Base-by-base conservation (phyloP, 2,797 vertebrate species). In the Labeo calbasu region DNA sequence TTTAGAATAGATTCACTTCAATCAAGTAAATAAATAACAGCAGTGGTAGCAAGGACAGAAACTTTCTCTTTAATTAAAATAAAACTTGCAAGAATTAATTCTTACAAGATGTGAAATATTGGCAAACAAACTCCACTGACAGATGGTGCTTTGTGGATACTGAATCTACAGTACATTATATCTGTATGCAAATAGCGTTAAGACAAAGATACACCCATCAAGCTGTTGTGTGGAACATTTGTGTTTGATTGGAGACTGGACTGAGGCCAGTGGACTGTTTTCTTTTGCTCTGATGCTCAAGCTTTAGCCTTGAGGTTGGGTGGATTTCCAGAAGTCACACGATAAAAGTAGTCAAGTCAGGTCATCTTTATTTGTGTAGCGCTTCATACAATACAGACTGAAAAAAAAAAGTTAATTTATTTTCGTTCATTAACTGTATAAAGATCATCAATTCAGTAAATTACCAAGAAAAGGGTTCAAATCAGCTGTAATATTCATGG, bases 281-380 rank as follows among this genome's bases (percentile, higher is more conserved):
- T 78, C 70, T 86, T 48, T 81, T 77, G 48, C 59, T 77, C 75
- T 84, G 19, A 77, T 61, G 61, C 46, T 82, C 43, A 57, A 50
- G 69, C 50, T 77, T 32, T 76, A 71, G 79, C 59, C 70, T 79
- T 61, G n/a, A 66, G 79, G 63, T 36, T 79, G 65, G 61, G 53
- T 75, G 61, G 46, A 77, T 73, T 73, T 84, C 43, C 32, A 15
- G 25, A 79, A 71, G 55, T 13, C 25, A 78, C 68, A 21, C 21
- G 19, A 78, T 77, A 40, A 59, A 8, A 28, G 14, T 28, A 65
- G 61, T 65, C 61, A 32, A 9, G 61, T 28, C 25, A 63, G 32
- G 61, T 65, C 14, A 65, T 28, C 25, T 32, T 65, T 32, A 32
- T 65, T 32, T 55, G 19, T 8, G 11, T 10, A 46, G 43, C 2